Base-by-base conservation (phyloP, 1,140 invertebrate species). In the Dendroctonus ponderosae region DNA sequence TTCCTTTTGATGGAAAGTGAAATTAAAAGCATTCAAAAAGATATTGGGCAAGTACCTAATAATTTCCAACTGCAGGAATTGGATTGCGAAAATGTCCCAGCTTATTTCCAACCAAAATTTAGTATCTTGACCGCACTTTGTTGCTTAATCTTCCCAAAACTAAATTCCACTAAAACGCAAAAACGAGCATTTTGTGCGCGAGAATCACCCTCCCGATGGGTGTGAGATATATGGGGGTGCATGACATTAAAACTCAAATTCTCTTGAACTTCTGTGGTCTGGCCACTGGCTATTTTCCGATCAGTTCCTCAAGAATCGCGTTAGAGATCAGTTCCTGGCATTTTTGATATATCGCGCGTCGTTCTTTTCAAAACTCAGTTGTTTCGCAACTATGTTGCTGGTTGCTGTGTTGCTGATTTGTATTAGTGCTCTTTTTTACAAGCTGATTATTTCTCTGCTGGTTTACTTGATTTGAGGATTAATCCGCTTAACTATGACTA, bases 221-320 rank as follows among this genome's bases (percentile, higher is more conserved):
- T 67, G 60, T 56, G 48, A 51, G 39, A 60, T 64, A 69, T 70
- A 68, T 64, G 66, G 72, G 75, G 75, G 75, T 77, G 75, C 72
- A 77, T 77, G 73, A 66, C 70, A 77, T 77, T 77, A 77, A 70
- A 65, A 66, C 66, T 74, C 70, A 74, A 72, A 66, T 60, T 74
- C 72, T 72, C 71, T 72, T 43, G 68, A 63, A 57, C 38, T 62
- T 69, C 60, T 61, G 50, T 62, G 66, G 65, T 69, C 68, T 77
- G 74, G 71, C 76, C 76, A 74, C 60, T 74, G 76, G 72, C 71
- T 72, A 75, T 67, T 67, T 73, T 67, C 72, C 72, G 75, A 73
- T 75, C 68, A 68, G 66, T 62, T 66, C 50, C 63, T 51, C 26
- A 66, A 64, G 57, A 54, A 60, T 15, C 69, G 48, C 51, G 56